Evolutionary conservation across 2,888 invertebrate genomes (phyloP), one percentile per base, ranked within the genome.

Genomic region (Orgyia antiqua): DNA sequence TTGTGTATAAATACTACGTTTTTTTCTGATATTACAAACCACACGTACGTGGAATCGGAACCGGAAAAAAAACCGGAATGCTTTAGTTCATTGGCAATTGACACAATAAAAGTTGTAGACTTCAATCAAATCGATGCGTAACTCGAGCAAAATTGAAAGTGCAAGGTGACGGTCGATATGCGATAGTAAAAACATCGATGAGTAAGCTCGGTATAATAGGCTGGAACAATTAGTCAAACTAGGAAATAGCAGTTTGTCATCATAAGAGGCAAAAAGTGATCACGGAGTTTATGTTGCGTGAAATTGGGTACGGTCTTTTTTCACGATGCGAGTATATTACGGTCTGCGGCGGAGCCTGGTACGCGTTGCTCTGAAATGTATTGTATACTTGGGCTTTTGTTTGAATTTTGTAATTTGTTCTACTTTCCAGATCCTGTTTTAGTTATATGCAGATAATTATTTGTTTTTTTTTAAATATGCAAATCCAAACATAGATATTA

Each of bases 281-380:
- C 76, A 70, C 75, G 67, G 58, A 74, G 75, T 77, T 77, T 75
- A 66, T 66, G 72, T 70, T 74, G 78, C 84, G 84, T 84, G 83
- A 86, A 86, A 86, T 86, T 83, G 68, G 58, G 62, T 60, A 61
- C 54, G 58, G 39, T 53, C 54, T 68, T 69, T 70, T 66, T 63
- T 60, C 38, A 50, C 31, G 50, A 58, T 54, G 36, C 53, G 51
- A 59, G 52, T 39, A 52, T 54, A 51, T 50, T 55, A 43, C 41
- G 29, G 38, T 36, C 40, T 40, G 43, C 43, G 44, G 20, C 26
- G 20, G 33, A 13, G 29, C 18, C 29, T 39, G 29, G 24, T 27
- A 35, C 33, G 31, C 26, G 27, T 24, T 4, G 17, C 21, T 12
- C 19, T 31, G 24, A 13, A 34, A 36, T 23, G 28, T 34, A 40